phyloP scores from a whole-genome alignment of 1,140 invertebrate species.

The Hypothenemus hampei region DNA sequence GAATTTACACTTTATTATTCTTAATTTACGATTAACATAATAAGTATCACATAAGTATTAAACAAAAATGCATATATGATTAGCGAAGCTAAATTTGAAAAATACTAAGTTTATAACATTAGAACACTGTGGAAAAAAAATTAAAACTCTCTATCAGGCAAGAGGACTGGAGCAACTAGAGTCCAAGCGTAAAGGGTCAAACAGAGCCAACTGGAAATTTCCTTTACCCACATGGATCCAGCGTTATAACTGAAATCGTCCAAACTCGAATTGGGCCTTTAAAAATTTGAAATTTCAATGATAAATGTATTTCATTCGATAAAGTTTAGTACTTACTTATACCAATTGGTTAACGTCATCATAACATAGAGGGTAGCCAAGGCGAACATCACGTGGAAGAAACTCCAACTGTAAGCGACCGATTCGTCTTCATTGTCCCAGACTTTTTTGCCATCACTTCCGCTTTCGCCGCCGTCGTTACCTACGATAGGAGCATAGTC shows the following conservation, averaged over 20 bases:
- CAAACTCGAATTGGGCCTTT: conserved; percentile 73
- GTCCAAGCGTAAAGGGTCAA: conserved; percentile 91
- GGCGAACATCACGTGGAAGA: conserved; percentile 98
- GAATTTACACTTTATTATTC: conserved; percentile 1
- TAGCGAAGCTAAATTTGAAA: too few species aligned
- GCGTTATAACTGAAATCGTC: conserved; percentile 76
- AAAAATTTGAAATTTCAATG: conserved; percentile 28
- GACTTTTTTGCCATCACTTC: conserved; percentile 62
- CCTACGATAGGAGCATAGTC: conserved; percentile 43
- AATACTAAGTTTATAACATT: too few species aligned
- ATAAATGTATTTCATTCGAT: neutral
- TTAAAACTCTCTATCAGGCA: conserved; percentile 83
- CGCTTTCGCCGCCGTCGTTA: conserved; percentile 54
- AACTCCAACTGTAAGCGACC: conserved; percentile 95
- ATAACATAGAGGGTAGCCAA: conserved; percentile 97
- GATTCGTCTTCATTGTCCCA: conserved; percentile 94
- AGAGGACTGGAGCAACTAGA: conserved; percentile 81
- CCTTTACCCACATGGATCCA: conserved; percentile 98
- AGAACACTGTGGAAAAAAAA: too few species aligned
- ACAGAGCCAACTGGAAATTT: conserved; percentile 94
- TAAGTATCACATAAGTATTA: too few species aligned
- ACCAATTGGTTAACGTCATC: conserved; percentile 99
- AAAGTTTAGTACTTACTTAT: conserved; percentile 73
- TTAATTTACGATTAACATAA: too few species aligned
- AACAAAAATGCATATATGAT: too few species aligned